These are phyloP conservation scores for Poeciliopsis retropinna DNA, from an alignment of 2,113 vertebrate species.

Conservation along the genomic window DNA sequence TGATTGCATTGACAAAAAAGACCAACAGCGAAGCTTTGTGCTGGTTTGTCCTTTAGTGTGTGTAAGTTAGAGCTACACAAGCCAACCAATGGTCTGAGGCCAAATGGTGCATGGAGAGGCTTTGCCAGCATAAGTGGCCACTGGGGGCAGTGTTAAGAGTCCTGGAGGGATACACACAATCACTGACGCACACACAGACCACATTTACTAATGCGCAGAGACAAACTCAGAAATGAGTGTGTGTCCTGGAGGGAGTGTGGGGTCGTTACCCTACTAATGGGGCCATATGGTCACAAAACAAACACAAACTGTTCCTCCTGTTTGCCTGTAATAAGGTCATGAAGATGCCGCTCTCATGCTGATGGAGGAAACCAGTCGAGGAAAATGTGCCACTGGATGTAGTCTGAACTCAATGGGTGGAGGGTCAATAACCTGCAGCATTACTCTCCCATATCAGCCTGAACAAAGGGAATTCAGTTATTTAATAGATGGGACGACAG, in stretches of 20 bases:
- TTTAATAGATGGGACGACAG: not conserved
- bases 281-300: constrained; percentile 83
- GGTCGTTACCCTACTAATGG: constrained; percentile 82
- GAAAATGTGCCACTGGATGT: constrained; percentile 47
- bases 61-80: constrained; percentile 18
- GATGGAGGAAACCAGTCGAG: constrained; percentile 47
- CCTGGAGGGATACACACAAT: constrained; percentile 49
- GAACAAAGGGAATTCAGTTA: constrained; percentile 1
- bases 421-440: constrained; percentile 50
- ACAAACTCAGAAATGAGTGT: constrained; percentile 37
- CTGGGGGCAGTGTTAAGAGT: constrained; percentile 64
- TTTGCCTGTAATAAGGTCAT: constrained; percentile 76
- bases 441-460: not conserved
- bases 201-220: not conserved
- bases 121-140: constrained; percentile 62
- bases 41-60: constrained; percentile 3
- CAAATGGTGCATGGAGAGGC: constrained; percentile 58
- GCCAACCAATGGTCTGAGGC: constrained; percentile 39
- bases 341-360: constrained; percentile 70
- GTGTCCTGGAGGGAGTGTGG: constrained; percentile 71
- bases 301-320: constrained; percentile 76
- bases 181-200: not conserved
- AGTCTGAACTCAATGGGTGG: constrained; percentile 33
- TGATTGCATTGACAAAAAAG: not conserved
- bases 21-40: constrained; percentile 8